These are phyloP conservation scores for Sebastiscus albofasciatus DNA, from an alignment of 2,797 vertebrate species.

Conservation along the genomic window DNA sequence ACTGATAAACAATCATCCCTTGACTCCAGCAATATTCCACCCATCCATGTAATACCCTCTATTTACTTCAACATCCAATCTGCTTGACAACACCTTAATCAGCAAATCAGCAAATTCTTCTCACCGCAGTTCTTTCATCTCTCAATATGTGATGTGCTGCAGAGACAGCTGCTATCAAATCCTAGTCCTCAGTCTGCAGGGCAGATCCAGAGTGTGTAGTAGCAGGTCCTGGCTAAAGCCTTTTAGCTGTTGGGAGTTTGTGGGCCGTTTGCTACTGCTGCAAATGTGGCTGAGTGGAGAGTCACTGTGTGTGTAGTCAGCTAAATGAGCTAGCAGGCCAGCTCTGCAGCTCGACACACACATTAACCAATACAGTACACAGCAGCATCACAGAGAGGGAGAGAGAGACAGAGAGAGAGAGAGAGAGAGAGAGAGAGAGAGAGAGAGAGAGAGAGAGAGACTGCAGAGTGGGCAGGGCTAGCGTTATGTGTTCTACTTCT, in stretches of 20 bases:
- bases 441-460: conserved; percentile 20
- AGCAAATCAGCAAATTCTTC: conserved; percentile 48
- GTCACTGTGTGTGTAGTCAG: conserved; percentile 59
- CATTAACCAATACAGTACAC: conserved; percentile 45
- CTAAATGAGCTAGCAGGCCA: conserved; percentile 59
- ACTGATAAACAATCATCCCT: conserved; percentile 7
- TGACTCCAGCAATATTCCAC: background rate
- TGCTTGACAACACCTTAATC: conserved; percentile 45
- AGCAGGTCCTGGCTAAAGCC: conserved; percentile 35
- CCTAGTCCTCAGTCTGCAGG: conserved; percentile 34
- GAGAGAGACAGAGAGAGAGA: conserved; percentile 11
- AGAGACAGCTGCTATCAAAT: conserved; percentile 42
- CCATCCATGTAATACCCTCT: background rate
- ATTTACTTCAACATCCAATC: conserved; percentile 8
- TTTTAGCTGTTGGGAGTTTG: conserved; percentile 7
- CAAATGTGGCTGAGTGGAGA: conserved; percentile 9
- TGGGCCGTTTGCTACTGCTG: conserved; percentile 21
- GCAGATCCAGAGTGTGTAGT: conserved; percentile 20
- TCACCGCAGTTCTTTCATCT: conserved; percentile 53
- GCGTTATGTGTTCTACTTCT: conserved; percentile 39
- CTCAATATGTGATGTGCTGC: conserved; percentile 47
- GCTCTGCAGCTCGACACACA: conserved; percentile 54
- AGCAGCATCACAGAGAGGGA: conserved; percentile 44
- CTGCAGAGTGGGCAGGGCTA: conserved; percentile 74
- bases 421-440: conserved; percentile 1